Conservation (phyloP, 2,113 vertebrate genomes). For the Suricata suricatta region DNA sequence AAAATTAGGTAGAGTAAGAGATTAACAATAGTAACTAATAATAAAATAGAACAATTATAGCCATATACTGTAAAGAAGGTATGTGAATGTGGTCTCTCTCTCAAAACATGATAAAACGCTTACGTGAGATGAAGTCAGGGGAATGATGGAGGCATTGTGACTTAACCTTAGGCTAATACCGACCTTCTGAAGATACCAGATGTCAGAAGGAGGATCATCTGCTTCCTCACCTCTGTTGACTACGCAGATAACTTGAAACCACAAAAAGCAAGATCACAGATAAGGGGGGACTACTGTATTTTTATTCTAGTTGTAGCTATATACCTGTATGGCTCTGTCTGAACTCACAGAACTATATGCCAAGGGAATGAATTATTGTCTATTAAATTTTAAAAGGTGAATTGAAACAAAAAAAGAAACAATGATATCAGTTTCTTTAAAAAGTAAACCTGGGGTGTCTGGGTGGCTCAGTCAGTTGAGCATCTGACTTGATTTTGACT, state of each 20-base stretch:
- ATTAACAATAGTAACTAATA: background rate
- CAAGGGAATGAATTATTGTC: background rate
- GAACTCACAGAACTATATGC: background rate
- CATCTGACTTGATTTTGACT: too few relatives aligned
- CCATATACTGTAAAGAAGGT: background rate
- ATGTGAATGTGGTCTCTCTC: background rate
- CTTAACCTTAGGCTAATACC: background rate
- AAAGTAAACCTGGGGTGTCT: too few relatives aligned
- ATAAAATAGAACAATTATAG: background rate
- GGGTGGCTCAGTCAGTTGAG: too few relatives aligned
- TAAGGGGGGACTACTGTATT: background rate
- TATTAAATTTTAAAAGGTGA: background rate
- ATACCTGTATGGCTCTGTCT: background rate
- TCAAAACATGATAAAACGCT: background rate
- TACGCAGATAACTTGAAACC: background rate
- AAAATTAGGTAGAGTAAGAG: background rate
- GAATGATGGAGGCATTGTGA: background rate
- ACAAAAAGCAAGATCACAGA: background rate
- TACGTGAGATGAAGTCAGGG: background rate
- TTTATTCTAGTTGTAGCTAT: background rate
- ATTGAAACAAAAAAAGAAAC: background rate
- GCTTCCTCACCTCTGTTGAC: background rate
- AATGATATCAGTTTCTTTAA: background rate
- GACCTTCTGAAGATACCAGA: background rate
- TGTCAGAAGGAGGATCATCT: background rate